Base-by-base conservation (phyloP, 2,888 invertebrate genomes). In the Platycheirus rosarum region DNA sequence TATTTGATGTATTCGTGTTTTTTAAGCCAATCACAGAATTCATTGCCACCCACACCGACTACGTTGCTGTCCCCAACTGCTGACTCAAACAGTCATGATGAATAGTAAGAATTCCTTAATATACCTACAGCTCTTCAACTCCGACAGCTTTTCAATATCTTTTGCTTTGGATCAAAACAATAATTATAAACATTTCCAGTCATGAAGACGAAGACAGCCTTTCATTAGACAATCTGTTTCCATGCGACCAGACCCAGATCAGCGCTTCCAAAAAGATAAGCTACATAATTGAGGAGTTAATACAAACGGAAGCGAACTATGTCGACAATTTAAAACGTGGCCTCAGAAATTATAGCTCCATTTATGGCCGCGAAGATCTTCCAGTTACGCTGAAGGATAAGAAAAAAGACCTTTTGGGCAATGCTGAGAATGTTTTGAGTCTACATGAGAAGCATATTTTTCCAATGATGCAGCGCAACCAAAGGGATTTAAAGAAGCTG, bases 381-480 rank as follows among this genome's bases (percentile, higher is more conserved):
- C 91, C 91, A 0, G 87, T 87, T 2, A 69, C 86, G 3, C 73
- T 91, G 2, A 84, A 74, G 2, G 86, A 86, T 7, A 87, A 87
- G 42, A 88, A 88, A 37, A 85, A 85, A 11, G 73, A 86, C 32
- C 95, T 98, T 86, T 96, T 98, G 89, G 96, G 97, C 32, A 98
- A 98, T 89, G 94, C 98, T 55, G 95, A 96, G 87, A 95, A 97
- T 89, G 97, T 98, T 87, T 95, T 95, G 90, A 94, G 95, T 89
- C 96, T 98, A 89, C 98, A 98, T 89, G 89, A 89, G 9, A 75
- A 86, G 9, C 86, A 89, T 66, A 88, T 91, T 71, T 85, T 90
- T 60, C 90, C 91, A 49, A 84, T 89, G 75, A 87, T 91, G 87
- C 76, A 88, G 78, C 86, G 87, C 46, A 89, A 90, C 85, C 88